These are phyloP conservation scores for Drosophila kambysellisi DNA, from an alignment of 2,888 invertebrate species.

Conservation along the genomic window DNA sequence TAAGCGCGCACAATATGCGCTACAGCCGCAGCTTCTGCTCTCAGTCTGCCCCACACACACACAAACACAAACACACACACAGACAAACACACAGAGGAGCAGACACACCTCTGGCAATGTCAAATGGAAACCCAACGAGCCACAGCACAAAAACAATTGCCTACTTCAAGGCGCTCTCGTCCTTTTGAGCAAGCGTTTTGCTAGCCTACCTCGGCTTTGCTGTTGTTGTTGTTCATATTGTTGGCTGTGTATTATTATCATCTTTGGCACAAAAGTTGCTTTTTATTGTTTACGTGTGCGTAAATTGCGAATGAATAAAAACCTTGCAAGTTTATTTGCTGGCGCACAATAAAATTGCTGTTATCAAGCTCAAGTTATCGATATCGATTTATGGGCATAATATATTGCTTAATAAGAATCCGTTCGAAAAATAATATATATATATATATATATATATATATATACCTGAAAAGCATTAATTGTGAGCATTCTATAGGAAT, in stretches of 20 bases:
- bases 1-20: constrained; percentile 34
- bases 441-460: neutral
- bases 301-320: constrained; percentile 30
- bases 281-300: constrained; percentile 61
- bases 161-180: constrained; percentile 47
- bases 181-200: constrained; percentile 12
- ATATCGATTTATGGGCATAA: constrained; percentile 1
- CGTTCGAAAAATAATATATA: neutral
- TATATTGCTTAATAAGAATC: neutral
- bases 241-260: constrained; percentile 47
- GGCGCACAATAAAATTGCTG: constrained; percentile 1
- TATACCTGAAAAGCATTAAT: neutral
- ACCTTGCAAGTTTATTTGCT: constrained; percentile 17
- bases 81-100: too few relatives aligned
- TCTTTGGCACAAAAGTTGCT: constrained; percentile 48
- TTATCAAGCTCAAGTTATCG: constrained; percentile 2
- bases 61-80: neutral
- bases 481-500: neutral
- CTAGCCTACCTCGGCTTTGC: neutral
- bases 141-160: constrained; percentile 65
- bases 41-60: constrained; percentile 19
- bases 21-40: constrained; percentile 13
- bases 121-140: constrained; percentile 42
- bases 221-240: constrained; percentile 17
- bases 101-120: constrained; percentile 37